Evolutionary conservation across 2,888 invertebrate species (phyloP), one percentile per base, ranked within the genome.

Genomic region (Crematogaster levior): DNA sequence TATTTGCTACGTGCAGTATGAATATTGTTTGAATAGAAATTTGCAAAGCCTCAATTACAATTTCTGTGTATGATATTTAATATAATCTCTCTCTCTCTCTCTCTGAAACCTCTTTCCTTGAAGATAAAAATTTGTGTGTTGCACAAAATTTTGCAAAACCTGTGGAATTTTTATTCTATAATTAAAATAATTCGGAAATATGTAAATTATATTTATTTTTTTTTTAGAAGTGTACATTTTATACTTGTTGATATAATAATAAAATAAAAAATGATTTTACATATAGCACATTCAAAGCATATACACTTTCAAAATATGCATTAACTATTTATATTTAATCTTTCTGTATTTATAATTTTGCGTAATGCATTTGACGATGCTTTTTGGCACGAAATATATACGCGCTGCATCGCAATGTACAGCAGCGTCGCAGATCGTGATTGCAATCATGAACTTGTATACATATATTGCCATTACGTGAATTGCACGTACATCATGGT

Each of bases 401-500:
- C 37, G 40, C 43, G 30, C 21, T 43, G 27, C 53, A 51, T 65
- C 12, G 48, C 53, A 53, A 51, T 30, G 65, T 53, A 9, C 6
- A 56, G n/a, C 53, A 65, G 27, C 63, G 34, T 30, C 56, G 12
- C 43, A 79, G 58, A 48, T 77, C 53, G 53, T 60, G 77, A 68
- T 77, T 53, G 77, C 77, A 77, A 77, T 77, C 53, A 53, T 40
- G 77, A n/a, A 68, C 68, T 77, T 68, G 77, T 77, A 77, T 53
- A 68, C 68, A 77, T 68, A 68, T 77, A 77, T 68, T 53, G 77
- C 53, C 53, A 68, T 77, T 77, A 77, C 53, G 77, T 77, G 77
- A 77, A 77, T 66, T 77, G 53, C 68, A 77, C 66, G 66, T 37
- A 65, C 75, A 75, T 51, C 65, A 40, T 7, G 77, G 53, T 21